Base-by-base conservation (phyloP, 2,888 invertebrate species). In the Tenthredo mesomela region DNA sequence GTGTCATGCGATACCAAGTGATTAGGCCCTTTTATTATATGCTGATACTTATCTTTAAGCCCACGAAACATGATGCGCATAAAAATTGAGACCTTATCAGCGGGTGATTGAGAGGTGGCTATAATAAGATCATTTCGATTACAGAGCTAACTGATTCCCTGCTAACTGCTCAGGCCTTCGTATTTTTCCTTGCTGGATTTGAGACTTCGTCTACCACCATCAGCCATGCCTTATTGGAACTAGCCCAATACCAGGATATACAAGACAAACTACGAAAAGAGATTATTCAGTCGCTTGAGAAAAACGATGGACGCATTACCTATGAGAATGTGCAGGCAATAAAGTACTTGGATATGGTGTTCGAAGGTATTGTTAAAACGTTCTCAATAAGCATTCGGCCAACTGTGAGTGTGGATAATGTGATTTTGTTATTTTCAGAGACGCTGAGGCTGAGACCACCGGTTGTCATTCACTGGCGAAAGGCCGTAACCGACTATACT, bases 101-200 rank as follows among this genome's bases (percentile, higher is more conserved):
- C 12, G n/a, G 12, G 25, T 50, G 7, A 9, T 12, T 37, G 6
- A 47, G 25, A 1, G 7, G 18, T 1, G 1, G 12, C 7, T 25
- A 15, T 29, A 29, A 15, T 1, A 5, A 47, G 4, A 50, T 47
- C 21, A 5, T 47, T 29, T 71, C 21, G 33, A 58, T 85, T 88
- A 7, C 87, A 93, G 92, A 90, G 77, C 88, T 93, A 50, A 92
- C 92, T 0, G 92, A 93, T 85, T 87, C 87, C 1, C 85, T 92
- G 7, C 88, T 93, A 18, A 90, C 92, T 2, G 93, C 94, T 0
- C 93, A 94, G 82, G 91, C 93, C 1, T 93, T 94, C 67, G 91
- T 94, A 18, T 94, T 94, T 87, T 93, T 94, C 85, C 71, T 93
- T 61, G 94, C 93, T 67, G 94, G 94, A 10, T 94, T 93, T 86